A percentile compares a stretch with the other conserved stretches of the same genome.
Evolutionary conservation across 2,113 vertebrate species (phyloP).

Genomic region (Noturus placidus): DNA sequence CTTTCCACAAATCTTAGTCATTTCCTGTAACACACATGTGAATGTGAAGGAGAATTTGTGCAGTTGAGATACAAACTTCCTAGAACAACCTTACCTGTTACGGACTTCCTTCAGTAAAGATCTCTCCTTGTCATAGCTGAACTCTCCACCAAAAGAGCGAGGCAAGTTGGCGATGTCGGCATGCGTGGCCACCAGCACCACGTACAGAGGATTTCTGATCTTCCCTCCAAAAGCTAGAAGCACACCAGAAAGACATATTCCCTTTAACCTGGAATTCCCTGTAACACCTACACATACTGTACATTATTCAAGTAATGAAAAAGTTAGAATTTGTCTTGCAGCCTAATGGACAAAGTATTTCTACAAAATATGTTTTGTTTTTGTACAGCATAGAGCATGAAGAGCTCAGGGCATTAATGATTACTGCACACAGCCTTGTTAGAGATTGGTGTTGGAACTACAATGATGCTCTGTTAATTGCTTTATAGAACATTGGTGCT

Average conservation of each 20-base stretch:
- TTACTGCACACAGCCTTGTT: neutral
- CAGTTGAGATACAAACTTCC: neutral
- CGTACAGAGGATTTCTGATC: constrained; percentile 81
- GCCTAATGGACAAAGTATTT: neutral
- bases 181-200: constrained; percentile 90
- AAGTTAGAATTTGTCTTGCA: neutral
- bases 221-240: constrained; percentile 85
- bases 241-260: neutral
- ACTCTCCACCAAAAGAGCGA: constrained; percentile 86
- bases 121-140: constrained; percentile 88
- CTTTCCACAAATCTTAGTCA: neutral
- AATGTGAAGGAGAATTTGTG: neutral
- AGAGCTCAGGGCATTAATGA: neutral
- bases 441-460: neutral
- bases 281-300: neutral
- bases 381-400: neutral
- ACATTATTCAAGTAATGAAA: neutral
- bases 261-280: neutral
- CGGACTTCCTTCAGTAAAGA: constrained; percentile 85
- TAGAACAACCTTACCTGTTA: constrained; percentile 76
- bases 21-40: neutral
- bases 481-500: neutral
- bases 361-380: neutral
- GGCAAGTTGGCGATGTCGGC: constrained; percentile 93
- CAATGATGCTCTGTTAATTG: neutral